phyloP scores from a whole-genome alignment of 2,888 invertebrate species.

The Lithosia quadra region DNA sequence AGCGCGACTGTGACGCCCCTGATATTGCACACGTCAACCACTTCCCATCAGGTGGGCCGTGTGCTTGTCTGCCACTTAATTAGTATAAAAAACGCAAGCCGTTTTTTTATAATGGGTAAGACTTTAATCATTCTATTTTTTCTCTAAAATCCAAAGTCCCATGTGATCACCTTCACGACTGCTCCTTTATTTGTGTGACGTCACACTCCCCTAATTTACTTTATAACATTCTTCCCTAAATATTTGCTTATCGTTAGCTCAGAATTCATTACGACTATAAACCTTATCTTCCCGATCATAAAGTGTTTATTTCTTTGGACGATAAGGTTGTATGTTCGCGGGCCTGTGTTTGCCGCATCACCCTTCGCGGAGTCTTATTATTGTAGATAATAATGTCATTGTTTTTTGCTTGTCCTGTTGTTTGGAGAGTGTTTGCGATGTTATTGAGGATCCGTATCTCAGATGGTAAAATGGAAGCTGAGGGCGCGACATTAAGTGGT shows the following conservation, averaged over 20 bases:
- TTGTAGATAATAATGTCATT: conserved; percentile 51
- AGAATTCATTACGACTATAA: conserved; percentile 25
- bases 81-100: too few species aligned
- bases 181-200: conserved; percentile 53
- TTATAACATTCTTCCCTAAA: conserved; percentile 70
- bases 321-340: conserved; percentile 21
- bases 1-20: too few species aligned
- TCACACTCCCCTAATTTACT: conserved; percentile 66
- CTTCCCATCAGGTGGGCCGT: too few species aligned
- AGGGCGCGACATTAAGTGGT: neutral
- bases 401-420: conserved; percentile 45
- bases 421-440: conserved; percentile 40
- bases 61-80: too few species aligned
- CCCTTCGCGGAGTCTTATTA: conserved; percentile 46
- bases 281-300: conserved; percentile 17
- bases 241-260: conserved; percentile 75
- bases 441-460: conserved; percentile 44
- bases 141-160: conserved; percentile 2
- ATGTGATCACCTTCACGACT: conserved; percentile 27
- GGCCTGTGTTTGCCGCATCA: conserved; percentile 36
- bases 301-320: conserved; percentile 13
- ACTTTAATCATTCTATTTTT: too few species aligned
- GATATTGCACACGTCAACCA: too few species aligned
- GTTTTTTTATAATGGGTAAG: too few species aligned
- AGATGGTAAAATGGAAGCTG: conserved; percentile 23